Evolutionary conservation across 2,888 invertebrate species (phyloP).

Genomic region (Lottia gigantea): DNA sequence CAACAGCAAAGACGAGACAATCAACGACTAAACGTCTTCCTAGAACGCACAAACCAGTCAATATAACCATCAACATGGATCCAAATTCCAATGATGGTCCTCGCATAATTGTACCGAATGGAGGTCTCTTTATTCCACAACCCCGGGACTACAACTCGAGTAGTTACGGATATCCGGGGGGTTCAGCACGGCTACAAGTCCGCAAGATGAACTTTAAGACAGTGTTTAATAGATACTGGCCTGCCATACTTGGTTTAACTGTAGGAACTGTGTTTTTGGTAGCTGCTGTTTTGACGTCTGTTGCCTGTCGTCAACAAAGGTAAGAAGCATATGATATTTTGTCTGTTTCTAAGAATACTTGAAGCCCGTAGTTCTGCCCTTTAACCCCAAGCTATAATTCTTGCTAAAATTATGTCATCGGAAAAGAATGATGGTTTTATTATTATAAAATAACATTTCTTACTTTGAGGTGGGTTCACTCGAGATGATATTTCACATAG

Average conservation of each 20-base stretch:
- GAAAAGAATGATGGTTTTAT: too few relatives aligned
- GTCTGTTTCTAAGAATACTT: not conserved
- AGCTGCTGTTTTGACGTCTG: constrained; percentile 38
- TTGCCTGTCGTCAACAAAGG: constrained; percentile 40
- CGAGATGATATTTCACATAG: not conserved
- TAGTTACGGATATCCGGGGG: constrained; percentile 21
- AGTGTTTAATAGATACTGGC: constrained; percentile 43
- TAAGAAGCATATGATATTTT: constrained; percentile 20
- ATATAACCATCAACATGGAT: not conserved
- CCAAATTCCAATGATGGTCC: constrained; percentile 22
- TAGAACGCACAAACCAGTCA: not conserved
- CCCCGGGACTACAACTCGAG: not conserved
- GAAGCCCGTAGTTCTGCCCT: not conserved
- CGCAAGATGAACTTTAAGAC: constrained; percentile 23
- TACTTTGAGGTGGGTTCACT: not conserved
- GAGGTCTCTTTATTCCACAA: constrained; percentile 30
- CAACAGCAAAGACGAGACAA: not conserved
- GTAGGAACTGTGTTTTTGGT: constrained; percentile 40
- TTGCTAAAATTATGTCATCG: too few relatives aligned
- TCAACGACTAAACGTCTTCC: not conserved
- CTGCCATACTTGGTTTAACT: constrained; percentile 39
- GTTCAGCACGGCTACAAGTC: constrained; percentile 16
- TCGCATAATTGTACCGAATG: constrained; percentile 28
- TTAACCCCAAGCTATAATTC: too few relatives aligned
- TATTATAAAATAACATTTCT: too few relatives aligned